Conservation (phyloP, 1,140 invertebrate genomes). For the Cotesia chilonis region DNA sequence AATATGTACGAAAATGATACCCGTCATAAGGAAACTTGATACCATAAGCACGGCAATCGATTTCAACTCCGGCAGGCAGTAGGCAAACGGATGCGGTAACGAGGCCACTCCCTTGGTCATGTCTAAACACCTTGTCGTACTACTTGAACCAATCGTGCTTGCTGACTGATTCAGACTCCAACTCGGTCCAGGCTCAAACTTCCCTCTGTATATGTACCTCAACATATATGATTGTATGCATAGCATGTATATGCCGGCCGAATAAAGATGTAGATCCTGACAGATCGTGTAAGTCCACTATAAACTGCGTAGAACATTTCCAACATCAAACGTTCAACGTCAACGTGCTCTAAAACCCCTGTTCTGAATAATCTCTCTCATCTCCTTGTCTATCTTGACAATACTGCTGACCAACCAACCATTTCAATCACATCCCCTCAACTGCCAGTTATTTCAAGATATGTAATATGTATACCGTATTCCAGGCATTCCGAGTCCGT, state of each 20-base stretch:
- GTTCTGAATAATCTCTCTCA: too few species aligned
- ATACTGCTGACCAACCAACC: too few species aligned
- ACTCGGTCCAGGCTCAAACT: background rate
- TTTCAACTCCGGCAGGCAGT: slow-evolving; percentile 15
- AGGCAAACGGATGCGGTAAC: slow-evolving; percentile 34
- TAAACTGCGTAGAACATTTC: too few species aligned
- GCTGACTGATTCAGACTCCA: background rate
- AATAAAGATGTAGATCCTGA: too few species aligned
- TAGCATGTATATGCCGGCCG: background rate
- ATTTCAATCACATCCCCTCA: too few species aligned
- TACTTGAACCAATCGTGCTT: slow-evolving; percentile 9
- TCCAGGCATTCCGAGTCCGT: too few species aligned
- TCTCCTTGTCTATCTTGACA: too few species aligned
- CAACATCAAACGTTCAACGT: too few species aligned
- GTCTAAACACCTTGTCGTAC: slow-evolving; percentile 25
- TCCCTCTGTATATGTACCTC: background rate
- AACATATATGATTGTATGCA: background rate
- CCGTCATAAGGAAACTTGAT: background rate
- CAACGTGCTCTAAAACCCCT: too few species aligned
- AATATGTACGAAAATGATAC: slow-evolving; percentile 16
- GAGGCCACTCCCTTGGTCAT: slow-evolving; percentile 29
- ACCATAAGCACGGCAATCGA: slow-evolving; percentile 22
- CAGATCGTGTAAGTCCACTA: too few species aligned
- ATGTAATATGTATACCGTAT: too few species aligned
- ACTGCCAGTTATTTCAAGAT: too few species aligned